A percentile compares a stretch with the other conserved stretches of the same genome.
Conservation (phyloP, 1,140 invertebrate genomes). For the Drosophila paulistorum region DNA sequence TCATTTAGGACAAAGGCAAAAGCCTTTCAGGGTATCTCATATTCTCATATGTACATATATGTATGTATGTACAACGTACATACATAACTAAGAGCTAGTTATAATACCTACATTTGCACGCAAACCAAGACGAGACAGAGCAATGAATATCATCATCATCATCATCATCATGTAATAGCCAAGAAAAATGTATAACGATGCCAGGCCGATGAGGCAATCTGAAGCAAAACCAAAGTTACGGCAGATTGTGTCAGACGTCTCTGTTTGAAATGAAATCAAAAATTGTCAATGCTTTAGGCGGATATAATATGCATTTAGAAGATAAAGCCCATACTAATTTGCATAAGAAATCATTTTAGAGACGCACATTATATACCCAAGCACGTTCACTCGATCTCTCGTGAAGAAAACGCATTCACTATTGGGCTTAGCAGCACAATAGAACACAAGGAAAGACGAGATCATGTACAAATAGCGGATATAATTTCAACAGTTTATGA, state of each 20-base stretch:
- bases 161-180: conserved; percentile 75
- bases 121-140: conserved; percentile 25
- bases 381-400: conserved; percentile 40
- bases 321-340: conserved; percentile 47
- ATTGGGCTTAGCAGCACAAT: not conserved
- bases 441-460: conserved; percentile 5
- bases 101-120: conserved; percentile 12
- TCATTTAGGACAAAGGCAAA: too few relatives aligned
- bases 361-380: conserved; percentile 45
- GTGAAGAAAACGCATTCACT: not conserved
- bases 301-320: conserved; percentile 64
- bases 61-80: too few relatives aligned
- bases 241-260: conserved; percentile 19
- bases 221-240: conserved; percentile 40
- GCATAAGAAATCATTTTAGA: conserved; percentile 60
- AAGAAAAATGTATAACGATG: conserved; percentile 61
- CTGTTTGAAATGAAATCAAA: conserved; percentile 47
- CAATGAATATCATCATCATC: conserved; percentile 70
- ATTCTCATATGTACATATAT: not conserved
- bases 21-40: not conserved
- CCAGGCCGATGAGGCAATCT: conserved; percentile 65
- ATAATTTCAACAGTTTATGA: conserved; percentile 32
- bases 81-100: not conserved
- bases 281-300: conserved; percentile 75
- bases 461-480: conserved; percentile 50